Percentiles rank a stretch among this genome's conserved stretches.
Evolutionary conservation across 2,888 invertebrate species (phyloP).

Genomic region (Noctua pronuba): DNA sequence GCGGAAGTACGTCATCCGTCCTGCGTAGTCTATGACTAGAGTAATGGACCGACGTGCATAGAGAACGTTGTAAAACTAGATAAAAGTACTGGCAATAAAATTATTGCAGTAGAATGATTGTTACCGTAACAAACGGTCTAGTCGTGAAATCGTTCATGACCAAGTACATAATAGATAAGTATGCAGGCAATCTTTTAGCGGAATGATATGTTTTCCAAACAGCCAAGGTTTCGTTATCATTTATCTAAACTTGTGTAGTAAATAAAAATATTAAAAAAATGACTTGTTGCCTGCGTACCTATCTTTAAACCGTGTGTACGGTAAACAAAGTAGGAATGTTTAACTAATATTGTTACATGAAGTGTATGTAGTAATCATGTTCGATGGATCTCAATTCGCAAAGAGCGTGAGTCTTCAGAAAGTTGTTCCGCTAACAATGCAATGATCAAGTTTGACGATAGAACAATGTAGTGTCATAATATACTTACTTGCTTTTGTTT

Average conservation of each 20-base stretch:
- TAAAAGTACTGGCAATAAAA: not conserved
- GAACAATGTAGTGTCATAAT: slow-evolving; percentile 60
- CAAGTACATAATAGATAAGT: slow-evolving; percentile 14
- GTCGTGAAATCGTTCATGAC: slow-evolving; percentile 28
- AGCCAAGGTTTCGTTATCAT: not conserved
- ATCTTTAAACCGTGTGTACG: not conserved
- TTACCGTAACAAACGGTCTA: not conserved
- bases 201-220: not conserved
- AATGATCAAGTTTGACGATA: slow-evolving; percentile 50
- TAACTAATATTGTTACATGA: slow-evolving; percentile 39
- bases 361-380: slow-evolving; percentile 48
- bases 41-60: slow-evolving; percentile 43
- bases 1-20: slow-evolving; percentile 61
- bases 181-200: slow-evolving; percentile 5
- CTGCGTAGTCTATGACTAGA: slow-evolving; percentile 55
- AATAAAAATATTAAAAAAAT: not conserved
- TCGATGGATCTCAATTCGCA: slow-evolving; percentile 62
- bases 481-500: slow-evolving; percentile 52
- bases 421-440: slow-evolving; percentile 41
- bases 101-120: slow-evolving; percentile 21
- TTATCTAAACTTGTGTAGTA: not conserved
- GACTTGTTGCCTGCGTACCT: slow-evolving; percentile 17
- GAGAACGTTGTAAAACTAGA: slow-evolving; percentile 29
- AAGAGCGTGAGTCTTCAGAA: slow-evolving; percentile 33
- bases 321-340: slow-evolving; percentile 23